Evolutionary conservation across 2,888 invertebrate species (phyloP), one percentile per base, ranked within the genome.

Genomic region (Gerris lacustris): DNA sequence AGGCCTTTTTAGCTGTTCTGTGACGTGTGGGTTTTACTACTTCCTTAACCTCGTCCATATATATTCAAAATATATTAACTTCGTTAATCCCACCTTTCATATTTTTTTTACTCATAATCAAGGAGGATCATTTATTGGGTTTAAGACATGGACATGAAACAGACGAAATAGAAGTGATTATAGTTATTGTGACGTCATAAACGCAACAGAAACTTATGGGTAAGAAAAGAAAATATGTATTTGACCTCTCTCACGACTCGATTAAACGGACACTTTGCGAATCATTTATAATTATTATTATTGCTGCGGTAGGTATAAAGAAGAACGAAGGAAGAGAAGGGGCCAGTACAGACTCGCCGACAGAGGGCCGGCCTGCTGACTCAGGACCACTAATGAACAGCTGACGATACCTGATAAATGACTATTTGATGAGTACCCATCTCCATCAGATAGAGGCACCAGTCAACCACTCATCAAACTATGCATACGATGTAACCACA

Each of bases 231-330:
- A 31, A 31, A 31, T 31, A 31, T 31, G 31, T 31, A 31, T 11
- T 55, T 55, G 55, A 55, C 55, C 55, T 55, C 55, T 55, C 55
- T 55, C 55, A 55, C 55, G 55, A 55, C 55, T 55, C 55, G 55
- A 55, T 55, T 55, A 55, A 55, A 55, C 55, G 55, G 55, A 55
- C 55, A 55, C 9, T 55, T 55, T 55, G 55, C 55, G 55, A 55
- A 55, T 55, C 55, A 55, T 55, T 55, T 55, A 55, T 55, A 55
- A 55, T 55, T 55, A 55, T 55, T 55, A 55, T 55, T 55, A 55
- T 55, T 55, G 11, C 55, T 55, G 55, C 55, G 55, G 55, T 55
- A 55, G 55, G 55, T 55, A 55, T 55, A 55, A 55, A 55, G 15
- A 15, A 55, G 15, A 55, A 55, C 9, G 15, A 11, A 55, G 15